phyloP scores from a whole-genome alignment of 2,888 invertebrate genomes.

The Melinopterus prodromus region DNA sequence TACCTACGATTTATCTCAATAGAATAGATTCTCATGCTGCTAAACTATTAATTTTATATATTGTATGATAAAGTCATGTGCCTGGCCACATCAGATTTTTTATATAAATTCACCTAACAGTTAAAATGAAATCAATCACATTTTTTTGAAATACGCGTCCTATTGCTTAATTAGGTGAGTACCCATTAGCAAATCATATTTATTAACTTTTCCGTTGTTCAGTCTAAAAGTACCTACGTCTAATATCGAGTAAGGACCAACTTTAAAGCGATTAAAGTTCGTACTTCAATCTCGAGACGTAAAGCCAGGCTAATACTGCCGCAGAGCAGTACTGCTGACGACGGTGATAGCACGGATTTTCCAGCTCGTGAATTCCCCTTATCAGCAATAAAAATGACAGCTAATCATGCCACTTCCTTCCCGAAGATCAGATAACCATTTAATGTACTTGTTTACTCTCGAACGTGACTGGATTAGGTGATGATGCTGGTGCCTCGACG shows the following conservation, averaged over 20 bases:
- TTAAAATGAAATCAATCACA: too few species aligned
- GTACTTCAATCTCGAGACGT: neutral
- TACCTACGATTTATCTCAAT: too few species aligned
- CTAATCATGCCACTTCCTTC: neutral
- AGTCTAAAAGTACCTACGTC: neutral
- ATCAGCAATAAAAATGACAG: constrained; percentile 4
- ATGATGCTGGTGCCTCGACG: neutral
- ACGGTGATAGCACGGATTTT: neutral
- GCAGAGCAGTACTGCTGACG: neutral
- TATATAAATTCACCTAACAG: too few species aligned
- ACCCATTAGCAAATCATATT: too few species aligned
- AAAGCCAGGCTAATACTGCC: neutral
- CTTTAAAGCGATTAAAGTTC: neutral
- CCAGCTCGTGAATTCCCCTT: neutral
- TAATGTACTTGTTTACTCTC: neutral
- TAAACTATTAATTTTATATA: too few species aligned
- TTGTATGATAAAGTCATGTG: too few species aligned
- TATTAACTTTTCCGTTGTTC: neutral
- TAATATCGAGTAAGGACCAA: neutral
- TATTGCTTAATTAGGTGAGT: too few species aligned
- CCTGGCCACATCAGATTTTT: too few species aligned
- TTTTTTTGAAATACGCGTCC: too few species aligned
- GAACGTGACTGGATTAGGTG: neutral
- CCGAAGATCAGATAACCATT: neutral
- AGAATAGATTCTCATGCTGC: too few species aligned